phyloP scores from a whole-genome alignment of 2,113 vertebrate genomes.

The Hippopotamus amphibius region DNA sequence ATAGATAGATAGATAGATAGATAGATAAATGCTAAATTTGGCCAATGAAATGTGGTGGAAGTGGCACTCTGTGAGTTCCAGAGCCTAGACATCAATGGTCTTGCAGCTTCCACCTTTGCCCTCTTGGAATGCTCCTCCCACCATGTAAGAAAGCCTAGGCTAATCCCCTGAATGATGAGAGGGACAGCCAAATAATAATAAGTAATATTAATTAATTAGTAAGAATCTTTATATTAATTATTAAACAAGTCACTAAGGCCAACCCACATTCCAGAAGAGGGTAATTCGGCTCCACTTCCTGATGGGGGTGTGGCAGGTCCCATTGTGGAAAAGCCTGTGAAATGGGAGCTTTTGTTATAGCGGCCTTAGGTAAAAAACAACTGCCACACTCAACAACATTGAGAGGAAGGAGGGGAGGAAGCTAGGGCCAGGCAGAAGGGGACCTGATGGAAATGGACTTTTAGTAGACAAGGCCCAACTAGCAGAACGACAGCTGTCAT shows the following conservation, averaged over 20 bases:
- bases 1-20: not conserved
- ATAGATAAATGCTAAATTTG: not conserved
- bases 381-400: not conserved
- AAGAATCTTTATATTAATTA: conserved; percentile 28
- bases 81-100: not conserved
- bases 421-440: not conserved
- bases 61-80: not conserved
- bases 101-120: not conserved
- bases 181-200: not conserved
- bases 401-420: not conserved
- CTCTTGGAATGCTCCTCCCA: not conserved
- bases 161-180: conserved; percentile 14
- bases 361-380: not conserved
- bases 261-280: not conserved
- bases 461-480: not conserved
- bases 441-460: not conserved
- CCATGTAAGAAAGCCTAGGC: not conserved
- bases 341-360: not conserved
- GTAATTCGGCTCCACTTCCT: not conserved
- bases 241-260: conserved; percentile 20
- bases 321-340: not conserved
- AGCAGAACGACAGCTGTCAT: not conserved
- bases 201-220: conserved; percentile 20
- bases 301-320: not conserved
- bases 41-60: not conserved